Conservation (phyloP, 2,797 vertebrate species). For the Anabas testudineus region DNA sequence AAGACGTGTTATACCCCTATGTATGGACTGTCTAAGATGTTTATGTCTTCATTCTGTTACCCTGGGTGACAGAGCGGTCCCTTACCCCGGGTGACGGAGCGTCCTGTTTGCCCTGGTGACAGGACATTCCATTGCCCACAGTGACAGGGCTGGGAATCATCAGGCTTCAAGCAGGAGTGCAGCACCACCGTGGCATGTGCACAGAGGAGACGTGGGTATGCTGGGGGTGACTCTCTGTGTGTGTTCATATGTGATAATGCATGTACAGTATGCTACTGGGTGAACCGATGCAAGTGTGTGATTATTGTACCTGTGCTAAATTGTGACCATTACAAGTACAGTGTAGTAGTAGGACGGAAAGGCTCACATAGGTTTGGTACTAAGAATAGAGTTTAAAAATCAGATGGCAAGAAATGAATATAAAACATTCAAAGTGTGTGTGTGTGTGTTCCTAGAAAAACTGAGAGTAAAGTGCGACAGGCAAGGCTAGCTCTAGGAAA, state of each 20-base stretch:
- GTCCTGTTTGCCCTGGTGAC: slow-evolving; percentile 54
- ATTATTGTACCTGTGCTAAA: slow-evolving; percentile 18
- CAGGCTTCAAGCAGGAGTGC: slow-evolving; percentile 41
- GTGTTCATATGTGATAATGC: slow-evolving; percentile 40
- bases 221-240: slow-evolving; percentile 51
- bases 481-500: slow-evolving; percentile 60
- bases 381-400: slow-evolving; percentile 34
- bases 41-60: slow-evolving; percentile 66
- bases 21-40: slow-evolving; percentile 66
- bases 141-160: slow-evolving; percentile 69
- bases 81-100: slow-evolving; percentile 45
- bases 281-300: background rate
- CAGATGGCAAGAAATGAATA: slow-evolving; percentile 37
- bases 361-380: slow-evolving; percentile 16
- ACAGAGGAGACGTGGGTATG: slow-evolving; percentile 38
- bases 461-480: slow-evolving; percentile 41
- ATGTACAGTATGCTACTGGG: slow-evolving; percentile 1
- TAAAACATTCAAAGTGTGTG: slow-evolving; percentile 20
- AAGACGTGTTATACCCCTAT: slow-evolving; percentile 62
- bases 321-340: slow-evolving; percentile 1
- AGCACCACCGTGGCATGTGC: slow-evolving; percentile 53
- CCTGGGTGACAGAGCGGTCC: slow-evolving; percentile 35
- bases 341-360: slow-evolving; percentile 4
- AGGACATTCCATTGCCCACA: slow-evolving; percentile 55
- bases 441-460: slow-evolving; percentile 38